Evolutionary conservation across 2,888 invertebrate genomes (phyloP).

Genomic region (Callyntrura sp.): DNA sequence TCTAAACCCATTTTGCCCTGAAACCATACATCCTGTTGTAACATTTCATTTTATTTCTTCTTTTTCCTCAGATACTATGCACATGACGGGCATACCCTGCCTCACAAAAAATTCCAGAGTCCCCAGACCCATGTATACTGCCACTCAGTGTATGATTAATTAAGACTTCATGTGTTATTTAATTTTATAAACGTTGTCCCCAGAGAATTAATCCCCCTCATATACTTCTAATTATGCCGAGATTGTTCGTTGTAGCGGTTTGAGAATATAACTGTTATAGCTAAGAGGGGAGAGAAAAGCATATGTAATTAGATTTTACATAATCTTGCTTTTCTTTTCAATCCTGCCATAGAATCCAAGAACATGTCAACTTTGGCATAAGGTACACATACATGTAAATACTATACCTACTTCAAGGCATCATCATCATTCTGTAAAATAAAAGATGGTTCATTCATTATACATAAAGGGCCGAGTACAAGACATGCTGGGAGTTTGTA

Average conservation of each 20-base stretch:
- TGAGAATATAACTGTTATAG: neutral
- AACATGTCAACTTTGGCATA: neutral
- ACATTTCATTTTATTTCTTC: too few relatives aligned
- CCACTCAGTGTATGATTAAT: constrained; percentile 67
- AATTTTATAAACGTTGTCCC: constrained; percentile 50
- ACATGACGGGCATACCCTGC: neutral
- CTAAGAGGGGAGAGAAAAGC: neutral
- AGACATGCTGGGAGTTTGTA: too few relatives aligned
- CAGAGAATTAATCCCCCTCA: neutral
- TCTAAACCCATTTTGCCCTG: constrained; percentile 1
- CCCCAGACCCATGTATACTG: neutral
- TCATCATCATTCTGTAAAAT: too few relatives aligned
- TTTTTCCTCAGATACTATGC: neutral
- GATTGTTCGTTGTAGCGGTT: neutral
- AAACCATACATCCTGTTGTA: neutral
- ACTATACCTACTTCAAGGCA: too few relatives aligned
- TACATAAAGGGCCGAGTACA: too few relatives aligned
- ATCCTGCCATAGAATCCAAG: neutral
- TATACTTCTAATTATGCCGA: neutral
- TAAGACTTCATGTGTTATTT: constrained; percentile 62
- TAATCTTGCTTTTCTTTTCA: constrained; percentile 2
- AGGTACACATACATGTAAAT: too few relatives aligned
- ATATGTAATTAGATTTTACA: neutral
- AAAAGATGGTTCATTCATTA: too few relatives aligned
- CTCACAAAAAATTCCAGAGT: too few relatives aligned